Conservation (phyloP, 2,888 invertebrate species). For the Brachyptera risi region DNA sequence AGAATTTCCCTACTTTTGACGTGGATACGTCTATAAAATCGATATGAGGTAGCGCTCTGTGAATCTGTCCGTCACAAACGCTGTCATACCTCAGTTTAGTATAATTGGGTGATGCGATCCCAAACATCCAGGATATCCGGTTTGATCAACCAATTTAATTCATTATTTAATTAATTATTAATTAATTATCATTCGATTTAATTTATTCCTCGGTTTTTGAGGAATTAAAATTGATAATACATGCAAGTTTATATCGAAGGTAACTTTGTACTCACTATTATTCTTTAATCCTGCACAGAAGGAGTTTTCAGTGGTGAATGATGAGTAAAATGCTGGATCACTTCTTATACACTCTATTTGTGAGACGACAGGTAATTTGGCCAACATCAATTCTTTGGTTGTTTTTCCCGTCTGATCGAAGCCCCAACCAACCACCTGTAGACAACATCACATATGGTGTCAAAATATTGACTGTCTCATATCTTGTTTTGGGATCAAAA, state of each 20-base stretch:
- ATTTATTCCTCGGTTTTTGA: too few species aligned
- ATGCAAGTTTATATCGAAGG: not conserved
- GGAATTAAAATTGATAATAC: too few species aligned
- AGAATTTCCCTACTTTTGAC: too few species aligned
- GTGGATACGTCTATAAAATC: too few species aligned
- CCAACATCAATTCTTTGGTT: not conserved
- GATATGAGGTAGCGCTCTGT: too few species aligned
- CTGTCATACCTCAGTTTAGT: not conserved
- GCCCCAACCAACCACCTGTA: not conserved
- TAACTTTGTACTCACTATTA: not conserved
- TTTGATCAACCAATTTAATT: too few species aligned
- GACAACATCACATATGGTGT: too few species aligned
- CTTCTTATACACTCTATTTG: not conserved
- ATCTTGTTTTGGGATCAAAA: too few species aligned
- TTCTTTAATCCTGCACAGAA: not conserved
- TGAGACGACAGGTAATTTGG: not conserved
- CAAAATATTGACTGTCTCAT: too few species aligned
- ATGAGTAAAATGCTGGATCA: not conserved
- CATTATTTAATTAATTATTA: too few species aligned
- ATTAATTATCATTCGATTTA: too few species aligned
- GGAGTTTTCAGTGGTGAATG: not conserved
- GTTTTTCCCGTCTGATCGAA: not conserved
- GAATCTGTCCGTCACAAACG: not conserved
- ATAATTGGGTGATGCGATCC: not conserved
- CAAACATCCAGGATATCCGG: too few species aligned